Conservation (phyloP, 2,113 vertebrate genomes). For the Cricetomys ansorgei region DNA sequence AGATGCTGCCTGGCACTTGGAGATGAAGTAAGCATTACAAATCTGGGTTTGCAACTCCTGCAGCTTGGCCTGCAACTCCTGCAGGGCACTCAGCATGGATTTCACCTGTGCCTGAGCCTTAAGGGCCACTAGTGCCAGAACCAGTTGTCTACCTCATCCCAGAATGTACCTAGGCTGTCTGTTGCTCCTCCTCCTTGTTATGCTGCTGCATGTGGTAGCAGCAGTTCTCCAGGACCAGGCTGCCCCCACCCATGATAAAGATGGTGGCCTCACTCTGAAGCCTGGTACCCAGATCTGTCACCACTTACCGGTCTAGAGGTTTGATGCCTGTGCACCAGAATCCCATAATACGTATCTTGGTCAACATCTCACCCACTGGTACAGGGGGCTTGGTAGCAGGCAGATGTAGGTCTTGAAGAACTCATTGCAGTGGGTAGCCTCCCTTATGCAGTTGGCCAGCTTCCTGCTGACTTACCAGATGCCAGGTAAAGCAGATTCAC, state of each 20-base stretch:
- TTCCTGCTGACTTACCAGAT: not conserved
- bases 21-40: accelerated
- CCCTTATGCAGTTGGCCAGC: not conserved
- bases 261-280: conserved; percentile 93
- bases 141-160: conserved; percentile 86
- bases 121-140: conserved; percentile 87
- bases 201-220: conserved; percentile 88
- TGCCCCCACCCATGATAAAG: conserved; percentile 92
- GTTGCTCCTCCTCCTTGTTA: conserved; percentile 91
- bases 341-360: conserved; percentile 96
- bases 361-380: conserved; percentile 95
- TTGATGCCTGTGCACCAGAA: conserved; percentile 91
- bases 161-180: conserved; percentile 84
- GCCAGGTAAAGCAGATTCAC: not conserved
- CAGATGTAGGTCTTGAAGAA: not conserved
- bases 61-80: conserved; percentile 44
- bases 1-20: accelerated
- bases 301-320: conserved; percentile 91
- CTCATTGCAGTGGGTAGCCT: not conserved
- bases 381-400: conserved; percentile 68
- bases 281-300: conserved; percentile 92
- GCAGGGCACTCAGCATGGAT: conserved; percentile 72
- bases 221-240: conserved; percentile 92
- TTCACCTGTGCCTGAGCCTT: conserved; percentile 86
- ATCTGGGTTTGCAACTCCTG: conserved; percentile 43